Conservation (phyloP, 2,888 invertebrate genomes). For the Zaprionus bogoriensis region DNA sequence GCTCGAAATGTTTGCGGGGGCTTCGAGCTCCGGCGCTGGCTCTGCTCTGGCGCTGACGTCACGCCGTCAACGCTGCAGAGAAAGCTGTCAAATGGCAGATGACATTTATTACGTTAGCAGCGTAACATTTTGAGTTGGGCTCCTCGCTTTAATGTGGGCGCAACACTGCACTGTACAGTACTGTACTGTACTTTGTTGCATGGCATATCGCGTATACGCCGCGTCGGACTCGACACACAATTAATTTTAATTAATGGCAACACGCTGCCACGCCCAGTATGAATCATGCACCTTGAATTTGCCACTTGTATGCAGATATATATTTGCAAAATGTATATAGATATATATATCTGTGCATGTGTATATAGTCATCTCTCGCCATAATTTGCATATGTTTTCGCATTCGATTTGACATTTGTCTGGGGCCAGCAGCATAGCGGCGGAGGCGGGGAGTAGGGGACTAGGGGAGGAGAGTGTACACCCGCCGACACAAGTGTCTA, state of each 20-base stretch:
- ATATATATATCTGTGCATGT: background rate
- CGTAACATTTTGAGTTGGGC: background rate
- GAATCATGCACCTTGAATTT: conserved; percentile 37
- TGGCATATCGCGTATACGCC: conserved; percentile 39
- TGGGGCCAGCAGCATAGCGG: background rate
- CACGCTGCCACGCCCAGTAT: conserved; percentile 31
- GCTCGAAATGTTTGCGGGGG: conserved; percentile 13
- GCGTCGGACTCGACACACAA: no score
- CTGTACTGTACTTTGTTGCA: background rate
- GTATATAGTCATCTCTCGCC: background rate
- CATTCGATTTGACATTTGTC: conserved; percentile 29
- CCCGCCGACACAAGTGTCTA: conserved; percentile 12
- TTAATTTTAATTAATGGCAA: no score
- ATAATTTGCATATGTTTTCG: conserved; percentile 39
- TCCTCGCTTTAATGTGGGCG: conserved; percentile 9
- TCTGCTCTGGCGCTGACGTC: conserved; percentile 59
- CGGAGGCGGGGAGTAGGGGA: no score
- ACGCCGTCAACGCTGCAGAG: conserved; percentile 17
- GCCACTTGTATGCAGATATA: background rate
- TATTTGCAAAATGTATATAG: background rate
- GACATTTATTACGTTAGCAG: conserved; percentile 49
- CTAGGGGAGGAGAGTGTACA: no score
- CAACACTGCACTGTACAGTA: background rate
- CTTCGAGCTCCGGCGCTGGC: conserved; percentile 20
- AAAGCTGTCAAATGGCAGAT: conserved; percentile 33